Evolutionary conservation across 1,140 invertebrate species (phyloP).

Genomic region (Apis florea): DNA sequence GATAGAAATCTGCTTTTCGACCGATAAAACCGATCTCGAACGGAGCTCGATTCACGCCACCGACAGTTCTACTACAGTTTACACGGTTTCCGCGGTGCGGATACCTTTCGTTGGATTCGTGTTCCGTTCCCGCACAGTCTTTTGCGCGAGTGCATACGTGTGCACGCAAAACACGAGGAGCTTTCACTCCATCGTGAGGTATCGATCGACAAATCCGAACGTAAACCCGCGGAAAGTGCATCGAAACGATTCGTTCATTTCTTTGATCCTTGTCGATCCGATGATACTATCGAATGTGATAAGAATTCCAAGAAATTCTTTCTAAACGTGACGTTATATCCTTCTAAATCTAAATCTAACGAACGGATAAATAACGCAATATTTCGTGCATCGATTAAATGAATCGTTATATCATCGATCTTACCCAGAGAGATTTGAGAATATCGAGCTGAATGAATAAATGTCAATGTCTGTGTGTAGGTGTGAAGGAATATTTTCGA

Average conservation of each 20-base stretch:
- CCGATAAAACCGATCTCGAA: conserved; percentile 2
- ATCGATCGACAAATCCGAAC: conserved; percentile 12
- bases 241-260: not conserved
- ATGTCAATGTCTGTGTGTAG: no score
- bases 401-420: no score
- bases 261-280: not conserved
- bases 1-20: conserved; percentile 34
- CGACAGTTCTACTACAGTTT: conserved; percentile 20
- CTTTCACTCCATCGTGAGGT: not conserved
- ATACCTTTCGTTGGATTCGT: not conserved
- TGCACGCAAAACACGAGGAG: not conserved
- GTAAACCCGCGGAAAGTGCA: conserved; percentile 3
- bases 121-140: not conserved
- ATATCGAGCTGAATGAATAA: no score
- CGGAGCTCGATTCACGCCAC: not conserved
- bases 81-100: conserved; percentile 10
- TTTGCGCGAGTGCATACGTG: not conserved
- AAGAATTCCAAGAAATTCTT: not conserved
- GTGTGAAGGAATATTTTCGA: no score
- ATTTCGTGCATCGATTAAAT: no score
- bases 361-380: no score
- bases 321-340: no score
- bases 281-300: not conserved
- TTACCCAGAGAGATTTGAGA: no score
- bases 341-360: no score